Base-by-base conservation (phyloP, 2,113 vertebrate genomes). In the Ploceus nigricollis region DNA sequence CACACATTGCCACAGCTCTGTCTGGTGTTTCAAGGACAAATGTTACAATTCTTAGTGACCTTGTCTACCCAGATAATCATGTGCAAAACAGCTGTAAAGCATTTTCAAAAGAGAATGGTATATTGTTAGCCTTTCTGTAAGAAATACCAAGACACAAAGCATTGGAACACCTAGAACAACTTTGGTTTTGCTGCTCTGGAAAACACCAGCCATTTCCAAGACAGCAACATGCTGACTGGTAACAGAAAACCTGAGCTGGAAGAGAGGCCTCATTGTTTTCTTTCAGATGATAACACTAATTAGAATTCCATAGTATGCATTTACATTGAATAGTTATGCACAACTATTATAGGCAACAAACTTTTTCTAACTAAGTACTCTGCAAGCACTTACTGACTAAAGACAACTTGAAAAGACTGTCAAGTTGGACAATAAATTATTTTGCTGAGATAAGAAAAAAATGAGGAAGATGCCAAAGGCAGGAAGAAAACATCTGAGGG, bases 381-480 rank as follows among this genome's bases (percentile, higher is more conserved):
- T 37, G 27, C 20, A 76, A 35, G 22, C 42, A 65, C 48, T 88
- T 76, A 42, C 19, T 71, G 48, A 60, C 25, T 53, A 37, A 53
- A 76, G 4, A 50, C 35, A 48, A 33, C 22, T 28, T 82, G 25
- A 64, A 53, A 94, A 79, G 30, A 33, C 6, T n/a, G 40, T 64
- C 3, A 13, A 39, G 24, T 47, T 71, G 50, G 15, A 48, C 40
- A 83, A 50, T 28, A 72, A 64, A 86, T 31, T 48, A 11, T 63
- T 79, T 81, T 91, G 8, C 25, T 86, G 44, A 22, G n/a, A 71
- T 10, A 47, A 35, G 13, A 75, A 19, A 58, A 82, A 58, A 65
- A 87, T 1, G 1, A 24, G 18, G 31, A 56, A 77, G 17, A 51
- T 0, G 1, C 3, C 50, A 66, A 78, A 75, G 21, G 23, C 28